Evolutionary conservation across 2,888 invertebrate genomes (phyloP).

Genomic region (Tuberolachnus salignus): DNA sequence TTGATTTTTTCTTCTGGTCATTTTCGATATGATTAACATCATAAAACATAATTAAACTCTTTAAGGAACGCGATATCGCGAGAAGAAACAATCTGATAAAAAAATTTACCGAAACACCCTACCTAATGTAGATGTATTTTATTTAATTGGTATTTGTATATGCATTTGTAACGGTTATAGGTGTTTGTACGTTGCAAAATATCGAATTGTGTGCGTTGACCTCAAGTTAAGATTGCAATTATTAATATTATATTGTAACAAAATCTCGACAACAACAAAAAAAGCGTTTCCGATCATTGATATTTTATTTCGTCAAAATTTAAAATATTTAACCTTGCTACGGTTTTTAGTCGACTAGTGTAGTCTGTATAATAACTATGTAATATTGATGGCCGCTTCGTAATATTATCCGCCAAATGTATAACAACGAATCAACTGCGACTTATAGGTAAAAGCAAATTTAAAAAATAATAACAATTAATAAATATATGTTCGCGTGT

Average conservation of each 20-base stretch:
- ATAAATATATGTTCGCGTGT: not conserved
- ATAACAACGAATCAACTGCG: not conserved
- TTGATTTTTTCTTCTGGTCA: no score
- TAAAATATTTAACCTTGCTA: slow-evolving; percentile 9
- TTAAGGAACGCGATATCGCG: no score
- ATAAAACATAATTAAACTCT: no score
- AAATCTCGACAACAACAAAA: not conserved
- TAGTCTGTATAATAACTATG: no score
- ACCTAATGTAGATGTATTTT: no score
- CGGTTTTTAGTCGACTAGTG: not conserved
- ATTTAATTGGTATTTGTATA: no score
- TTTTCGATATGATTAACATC: no score
- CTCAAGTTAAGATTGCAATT: slow-evolving; percentile 3
- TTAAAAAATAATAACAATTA: not conserved
- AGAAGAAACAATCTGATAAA: no score
- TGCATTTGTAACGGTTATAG: no score
- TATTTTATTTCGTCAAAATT: not conserved
- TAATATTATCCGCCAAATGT: not conserved
- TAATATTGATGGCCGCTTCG: not conserved
- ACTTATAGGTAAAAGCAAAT: not conserved
- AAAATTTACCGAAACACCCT: no score
- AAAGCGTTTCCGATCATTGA: not conserved
- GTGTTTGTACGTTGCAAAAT: slow-evolving; percentile 6
- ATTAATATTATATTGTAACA: no score
- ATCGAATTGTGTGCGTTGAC: slow-evolving; percentile 2